Percentiles rank a stretch among this genome's conserved stretches.
Evolutionary conservation across 1,140 invertebrate species (phyloP).

Genomic region (Heliconius eleuchia): DNA sequence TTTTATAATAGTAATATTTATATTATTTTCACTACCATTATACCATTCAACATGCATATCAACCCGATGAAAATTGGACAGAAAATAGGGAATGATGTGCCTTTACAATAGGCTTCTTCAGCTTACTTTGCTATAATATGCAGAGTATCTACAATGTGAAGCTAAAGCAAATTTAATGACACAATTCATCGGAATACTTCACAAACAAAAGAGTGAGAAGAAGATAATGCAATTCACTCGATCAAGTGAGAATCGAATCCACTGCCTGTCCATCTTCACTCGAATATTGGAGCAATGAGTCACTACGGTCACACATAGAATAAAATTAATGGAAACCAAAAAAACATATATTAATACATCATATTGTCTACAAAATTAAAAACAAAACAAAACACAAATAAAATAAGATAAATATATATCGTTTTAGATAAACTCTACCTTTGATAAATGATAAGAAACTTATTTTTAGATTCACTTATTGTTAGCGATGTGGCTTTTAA

Average conservation of each 20-base stretch:
- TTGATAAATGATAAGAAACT: constrained; percentile 61
- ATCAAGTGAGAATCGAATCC: too few relatives aligned
- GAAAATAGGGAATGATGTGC: not conserved
- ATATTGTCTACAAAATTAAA: constrained; percentile 8
- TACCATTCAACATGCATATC: not conserved
- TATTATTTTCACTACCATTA: not conserved
- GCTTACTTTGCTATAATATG: too few relatives aligned
- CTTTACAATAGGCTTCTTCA: not conserved
- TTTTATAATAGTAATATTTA: too few relatives aligned
- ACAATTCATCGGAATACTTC: too few relatives aligned
- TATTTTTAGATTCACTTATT: constrained; percentile 76
- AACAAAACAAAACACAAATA: not conserved
- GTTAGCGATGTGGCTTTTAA: constrained; percentile 68
- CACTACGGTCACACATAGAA: not conserved
- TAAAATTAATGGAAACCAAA: not conserved
- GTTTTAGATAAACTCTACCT: constrained; percentile 41
- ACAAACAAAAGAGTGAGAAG: too few relatives aligned
- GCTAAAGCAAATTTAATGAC: too few relatives aligned
- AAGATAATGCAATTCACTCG: too few relatives aligned
- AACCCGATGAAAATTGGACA: not conserved
- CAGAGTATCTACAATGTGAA: too few relatives aligned
- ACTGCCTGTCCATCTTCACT: too few relatives aligned
- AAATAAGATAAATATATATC: constrained; percentile 15
- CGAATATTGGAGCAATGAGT: too few relatives aligned
- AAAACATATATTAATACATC: not conserved